These are phyloP conservation scores for Perccottus glenii DNA, from an alignment of 2,113 vertebrate species.

Conservation along the genomic window DNA sequence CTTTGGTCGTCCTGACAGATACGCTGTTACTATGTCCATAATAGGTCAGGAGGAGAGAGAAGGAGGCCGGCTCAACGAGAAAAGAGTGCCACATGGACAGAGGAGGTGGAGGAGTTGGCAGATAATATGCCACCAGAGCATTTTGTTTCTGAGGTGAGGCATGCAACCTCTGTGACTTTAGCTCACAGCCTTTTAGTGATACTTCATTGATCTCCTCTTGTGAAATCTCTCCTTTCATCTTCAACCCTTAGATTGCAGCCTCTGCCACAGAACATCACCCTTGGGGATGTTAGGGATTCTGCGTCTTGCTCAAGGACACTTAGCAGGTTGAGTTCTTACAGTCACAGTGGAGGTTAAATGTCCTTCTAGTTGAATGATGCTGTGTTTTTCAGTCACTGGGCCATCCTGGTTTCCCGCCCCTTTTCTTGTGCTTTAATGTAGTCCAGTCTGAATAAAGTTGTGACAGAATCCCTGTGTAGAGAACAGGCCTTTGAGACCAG, in stretches of 20 bases:
- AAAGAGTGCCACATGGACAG: constrained; percentile 70
- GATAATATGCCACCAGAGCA: constrained; percentile 66
- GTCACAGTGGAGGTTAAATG: constrained; percentile 28
- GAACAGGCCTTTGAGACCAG: constrained; percentile 19
- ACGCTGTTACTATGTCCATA: constrained; percentile 73
- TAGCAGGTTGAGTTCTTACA: constrained; percentile 30
- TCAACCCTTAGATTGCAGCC: constrained; percentile 13
- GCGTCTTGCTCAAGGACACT: constrained; percentile 60
- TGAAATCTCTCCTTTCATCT: constrained; percentile 35
- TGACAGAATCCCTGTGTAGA: constrained; percentile 27
- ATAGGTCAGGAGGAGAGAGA: constrained; percentile 72
- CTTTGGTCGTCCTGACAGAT: constrained; percentile 62
- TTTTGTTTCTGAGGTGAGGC: constrained; percentile 64
- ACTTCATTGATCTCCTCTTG: constrained; percentile 49
- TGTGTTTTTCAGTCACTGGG: constrained; percentile 36
- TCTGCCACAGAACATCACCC: constrained; percentile 28
- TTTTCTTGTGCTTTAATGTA: constrained; percentile 13
- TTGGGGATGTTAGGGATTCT: constrained; percentile 26
- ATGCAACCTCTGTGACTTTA: constrained; percentile 64
- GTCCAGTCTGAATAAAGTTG: constrained; percentile 43
- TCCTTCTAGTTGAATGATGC: constrained; percentile 36
- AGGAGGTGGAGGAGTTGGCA: constrained; percentile 45
- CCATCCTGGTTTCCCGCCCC: constrained; percentile 13
- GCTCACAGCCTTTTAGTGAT: constrained; percentile 49
- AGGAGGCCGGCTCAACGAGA: constrained; percentile 50